Base-by-base conservation (phyloP, 2,888 invertebrate genomes). In the Thera britannica region DNA sequence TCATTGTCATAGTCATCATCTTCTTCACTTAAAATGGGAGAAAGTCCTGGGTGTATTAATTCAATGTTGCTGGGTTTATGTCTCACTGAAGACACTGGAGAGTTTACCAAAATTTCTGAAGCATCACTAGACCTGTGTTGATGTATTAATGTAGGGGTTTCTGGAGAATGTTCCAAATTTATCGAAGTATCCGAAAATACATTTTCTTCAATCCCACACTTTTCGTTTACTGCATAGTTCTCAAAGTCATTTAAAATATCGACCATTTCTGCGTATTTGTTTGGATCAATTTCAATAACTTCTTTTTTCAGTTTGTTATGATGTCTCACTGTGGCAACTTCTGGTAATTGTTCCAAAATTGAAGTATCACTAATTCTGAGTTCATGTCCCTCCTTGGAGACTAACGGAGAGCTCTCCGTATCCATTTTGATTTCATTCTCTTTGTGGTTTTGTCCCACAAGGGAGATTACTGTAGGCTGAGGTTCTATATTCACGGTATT, bases 181-280 rank as follows among this genome's bases (percentile, higher is more conserved):
- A 54, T 36, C 11, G 44, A 44, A 57, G 12, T 46, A 34, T 41
- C 44, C 12, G 7, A 12, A 9, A 12, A 34, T 2, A 9, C 2
- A 34, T 57, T 41, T 7, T 57, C 23, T 23, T 8, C 44, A 4
- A 44, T 44, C 8, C 3, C 9, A 44, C 3, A 1, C 23, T 52
- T n/a, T 23, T 51, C 52, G 9, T 60, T 51, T 2, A 36, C 51
- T 23, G 9, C 0, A 41, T 7, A 38, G 5, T 41, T 23, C 41
- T 41, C 60, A 56, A 41, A 38, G 12, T 56, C 56, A 3, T 41
- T 56, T 38, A 56, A 38, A 38, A 41, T 38, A 41, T 38, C 56
- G 41, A 11, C 38, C 41, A 56, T 38, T 12, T 56, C 52, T 9
- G 35, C 54, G 3, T 54, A 54, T 35, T 2, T 54, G 2, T 54